phyloP scores from a whole-genome alignment of 2,113 vertebrate species.

The Crotalus horridus region DNA sequence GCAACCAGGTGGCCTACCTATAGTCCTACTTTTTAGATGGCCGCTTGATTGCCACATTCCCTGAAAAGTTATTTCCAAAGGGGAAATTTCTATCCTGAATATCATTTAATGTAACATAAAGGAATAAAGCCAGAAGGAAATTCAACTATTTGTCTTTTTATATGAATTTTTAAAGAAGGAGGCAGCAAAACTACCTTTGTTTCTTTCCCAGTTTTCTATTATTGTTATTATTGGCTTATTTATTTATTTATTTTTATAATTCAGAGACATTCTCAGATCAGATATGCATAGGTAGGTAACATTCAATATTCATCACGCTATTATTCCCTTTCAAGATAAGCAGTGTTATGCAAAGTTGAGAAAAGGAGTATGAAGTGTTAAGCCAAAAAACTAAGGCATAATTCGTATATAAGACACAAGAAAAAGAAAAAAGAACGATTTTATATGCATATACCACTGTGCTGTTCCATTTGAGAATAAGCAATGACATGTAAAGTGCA shows the following conservation, averaged over 20 bases:
- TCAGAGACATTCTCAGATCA: neutral
- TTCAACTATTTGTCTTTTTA: neutral
- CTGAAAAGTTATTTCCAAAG: neutral
- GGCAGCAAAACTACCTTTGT: neutral
- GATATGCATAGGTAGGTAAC: neutral
- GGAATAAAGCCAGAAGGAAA: neutral
- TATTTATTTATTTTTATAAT: neutral
- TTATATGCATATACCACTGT: neutral
- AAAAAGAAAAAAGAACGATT: neutral
- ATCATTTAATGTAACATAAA: neutral
- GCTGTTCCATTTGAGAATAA: neutral
- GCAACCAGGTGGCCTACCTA: neutral
- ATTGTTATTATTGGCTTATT: neutral
- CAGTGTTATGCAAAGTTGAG: neutral
- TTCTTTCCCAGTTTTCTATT: neutral
- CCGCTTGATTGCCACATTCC: neutral
- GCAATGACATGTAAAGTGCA: neutral
- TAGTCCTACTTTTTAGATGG: neutral
- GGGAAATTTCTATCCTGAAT: neutral
- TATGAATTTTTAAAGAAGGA: neutral
- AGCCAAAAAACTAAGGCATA: neutral
- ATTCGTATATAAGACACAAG: neutral
- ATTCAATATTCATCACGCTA: neutral
- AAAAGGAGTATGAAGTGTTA: neutral
- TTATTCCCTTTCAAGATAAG: neutral